Evolutionary conservation across 2,888 invertebrate species (phyloP), one percentile per base, ranked within the genome.

Genomic region (Sinohyriopsis cumingii): DNA sequence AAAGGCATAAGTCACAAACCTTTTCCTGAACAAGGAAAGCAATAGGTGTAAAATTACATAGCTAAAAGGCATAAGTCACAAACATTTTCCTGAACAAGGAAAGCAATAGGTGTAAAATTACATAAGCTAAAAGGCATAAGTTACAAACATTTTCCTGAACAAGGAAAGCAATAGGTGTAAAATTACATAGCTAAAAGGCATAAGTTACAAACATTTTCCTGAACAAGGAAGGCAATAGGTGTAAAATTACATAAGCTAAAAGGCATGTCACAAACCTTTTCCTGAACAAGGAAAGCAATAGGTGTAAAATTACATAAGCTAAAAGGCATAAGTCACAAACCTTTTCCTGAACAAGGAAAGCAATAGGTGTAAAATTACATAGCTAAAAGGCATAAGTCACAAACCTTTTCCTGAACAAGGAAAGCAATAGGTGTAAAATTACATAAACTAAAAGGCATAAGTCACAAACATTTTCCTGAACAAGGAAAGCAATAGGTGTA

Each of bases 31-130:
- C 80, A 19, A 86, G 70, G 63, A 87, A 77, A 12, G 76, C 79
- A 33, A n/a, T n/a, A 33, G 7, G 33, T 1, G 7, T 33, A 33
- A 33, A 33, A 33, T 33, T 33, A 33, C 0, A 33, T 33, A 33
- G 12, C n/a, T 62, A 33, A n/a, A 62, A 33, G 18, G 20, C 19
- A 5, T 22, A 45, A 15, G 45, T 45, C 45, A 45, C 54, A 20
- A 72, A 84, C 86, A 78, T 85, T 80, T 67, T 86, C 78, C 63
- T 81, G 82, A 3, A 84, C 80, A 19, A 86, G 70, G 63, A 87
- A 77, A 12, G 76, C 79, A 33, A n/a, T n/a, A 33, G 7, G 33
- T 1, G 7, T 33, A 33, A 33, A 33, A 33, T 33, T 33, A 33
- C 0, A 33, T 33, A n/a, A 33, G 12, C n/a, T 62, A 33, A n/a